Conservation (phyloP, 2,113 vertebrate species). For the Saguinus imperator region DNA sequence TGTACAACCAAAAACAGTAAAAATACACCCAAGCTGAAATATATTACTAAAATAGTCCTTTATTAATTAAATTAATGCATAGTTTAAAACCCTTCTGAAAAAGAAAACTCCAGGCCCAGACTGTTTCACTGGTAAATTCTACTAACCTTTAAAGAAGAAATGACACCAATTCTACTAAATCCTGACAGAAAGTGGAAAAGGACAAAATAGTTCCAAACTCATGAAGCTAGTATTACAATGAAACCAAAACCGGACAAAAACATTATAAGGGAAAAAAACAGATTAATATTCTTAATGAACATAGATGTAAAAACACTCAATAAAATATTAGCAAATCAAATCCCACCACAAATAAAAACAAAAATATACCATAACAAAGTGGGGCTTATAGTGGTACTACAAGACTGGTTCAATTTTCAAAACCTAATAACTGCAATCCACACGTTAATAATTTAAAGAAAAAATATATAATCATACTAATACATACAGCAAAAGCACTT, state of each 20-base stretch:
- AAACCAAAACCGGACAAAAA: not conserved
- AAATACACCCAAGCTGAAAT: not conserved
- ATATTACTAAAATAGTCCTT: not conserved
- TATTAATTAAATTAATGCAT: not conserved
- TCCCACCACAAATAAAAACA: not conserved
- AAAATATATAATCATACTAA: not conserved
- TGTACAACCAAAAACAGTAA: constrained; percentile 10
- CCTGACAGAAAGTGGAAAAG: not conserved
- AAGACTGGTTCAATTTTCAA: not conserved
- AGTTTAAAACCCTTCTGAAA: not conserved
- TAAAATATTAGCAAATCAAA: constrained; percentile 9
- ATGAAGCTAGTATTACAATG: not conserved
- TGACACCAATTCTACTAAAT: not conserved
- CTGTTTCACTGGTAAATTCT: not conserved
- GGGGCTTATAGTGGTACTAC: not conserved
- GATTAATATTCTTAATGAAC: not conserved
- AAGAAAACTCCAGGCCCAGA: not conserved
- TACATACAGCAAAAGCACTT: not conserved
- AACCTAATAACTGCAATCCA: not conserved
- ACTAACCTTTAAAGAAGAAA: not conserved
- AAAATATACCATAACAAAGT: not conserved
- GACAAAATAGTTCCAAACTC: not conserved
- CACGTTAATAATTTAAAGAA: not conserved
- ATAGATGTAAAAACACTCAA: not conserved
- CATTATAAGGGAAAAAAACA: not conserved